A percentile compares a stretch with the other conserved stretches of the same genome.
These are phyloP conservation scores for Lytechinus variegatus DNA, from an alignment of 35 echinoderm and acorn worm genomes.

Conservation along the genomic window DNA sequence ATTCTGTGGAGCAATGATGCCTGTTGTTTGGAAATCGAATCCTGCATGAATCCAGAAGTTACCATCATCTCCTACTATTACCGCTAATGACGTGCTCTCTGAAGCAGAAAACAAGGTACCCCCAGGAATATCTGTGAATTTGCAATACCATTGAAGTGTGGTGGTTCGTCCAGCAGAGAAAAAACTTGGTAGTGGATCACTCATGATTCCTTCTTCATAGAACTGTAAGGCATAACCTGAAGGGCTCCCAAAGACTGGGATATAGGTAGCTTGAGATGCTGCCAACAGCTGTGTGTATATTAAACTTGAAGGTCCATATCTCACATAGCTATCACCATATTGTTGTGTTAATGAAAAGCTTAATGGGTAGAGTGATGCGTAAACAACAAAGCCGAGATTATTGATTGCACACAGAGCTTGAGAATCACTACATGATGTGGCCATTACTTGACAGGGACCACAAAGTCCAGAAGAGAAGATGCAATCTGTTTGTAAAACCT, in stretches of 20 bases:
- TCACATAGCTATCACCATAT: conserved; percentile 58
- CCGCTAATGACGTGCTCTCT: conserved; percentile 59
- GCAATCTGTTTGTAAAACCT: conserved; percentile 55
- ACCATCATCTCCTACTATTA: conserved; percentile 51
- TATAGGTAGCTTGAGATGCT: conserved; percentile 1
- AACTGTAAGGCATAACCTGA: conserved; percentile 75
- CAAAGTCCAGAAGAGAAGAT: conserved; percentile 62
- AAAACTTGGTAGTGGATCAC: conserved; percentile 45
- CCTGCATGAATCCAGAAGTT: conserved; percentile 67
- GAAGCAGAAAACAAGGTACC: conserved; percentile 76
- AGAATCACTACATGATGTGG: conserved; percentile 54
- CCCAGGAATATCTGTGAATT: conserved; percentile 27
- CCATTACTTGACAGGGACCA: conserved; percentile 69
- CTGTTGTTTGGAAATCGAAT: conserved; percentile 48
- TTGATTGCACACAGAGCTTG: conserved; percentile 67
- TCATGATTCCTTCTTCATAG: conserved; percentile 63
- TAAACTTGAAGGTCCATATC: conserved; percentile 49
- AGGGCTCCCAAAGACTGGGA: conserved; percentile 43
- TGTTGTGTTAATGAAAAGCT: conserved; percentile 36
- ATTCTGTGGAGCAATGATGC: conserved; percentile 48
- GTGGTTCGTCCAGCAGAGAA: conserved; percentile 33
- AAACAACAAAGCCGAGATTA: conserved; percentile 61
- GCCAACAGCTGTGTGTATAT: conserved; percentile 45
- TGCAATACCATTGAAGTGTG: conserved; percentile 73
- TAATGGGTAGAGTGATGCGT: conserved; percentile 59